Percentiles rank a stretch among this genome's conserved stretches.
Evolutionary conservation across 2,797 vertebrate genomes (phyloP).

Genomic region (Aulostomus chinensis): DNA sequence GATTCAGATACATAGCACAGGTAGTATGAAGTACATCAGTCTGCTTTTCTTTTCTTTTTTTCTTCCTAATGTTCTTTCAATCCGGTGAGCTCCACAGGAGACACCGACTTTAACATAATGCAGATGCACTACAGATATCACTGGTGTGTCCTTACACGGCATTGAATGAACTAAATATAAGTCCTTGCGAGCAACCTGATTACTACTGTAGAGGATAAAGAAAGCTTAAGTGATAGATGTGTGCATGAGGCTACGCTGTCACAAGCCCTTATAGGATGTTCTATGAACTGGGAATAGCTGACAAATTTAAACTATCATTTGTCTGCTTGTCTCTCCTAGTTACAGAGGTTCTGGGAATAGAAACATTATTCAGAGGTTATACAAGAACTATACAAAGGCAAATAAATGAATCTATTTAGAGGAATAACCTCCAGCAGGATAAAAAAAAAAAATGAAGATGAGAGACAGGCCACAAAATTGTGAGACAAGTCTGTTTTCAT

Average conservation of each 20-base stretch:
- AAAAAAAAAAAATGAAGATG: not conserved
- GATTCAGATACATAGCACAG: no score
- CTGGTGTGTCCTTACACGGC: slow-evolving; percentile 56
- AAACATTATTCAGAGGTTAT: slow-evolving; percentile 47
- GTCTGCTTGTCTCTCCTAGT: no score
- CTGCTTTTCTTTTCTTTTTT: no score
- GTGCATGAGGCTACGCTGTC: slow-evolving; percentile 59
- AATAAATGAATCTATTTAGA: slow-evolving; percentile 15
- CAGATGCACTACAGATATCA: slow-evolving; percentile 35
- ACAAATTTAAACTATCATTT: slow-evolving; percentile 69
- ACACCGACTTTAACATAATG: slow-evolving; percentile 30
- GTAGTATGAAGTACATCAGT: no score
- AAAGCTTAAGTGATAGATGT: slow-evolving; percentile 70
- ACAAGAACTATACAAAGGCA: slow-evolving; percentile 25
- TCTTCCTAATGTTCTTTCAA: no score
- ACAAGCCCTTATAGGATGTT: slow-evolving; percentile 56
- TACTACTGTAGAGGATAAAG: slow-evolving; percentile 51
- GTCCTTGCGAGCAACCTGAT: slow-evolving; percentile 46
- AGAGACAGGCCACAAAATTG: no score
- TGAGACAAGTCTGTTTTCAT: no score
- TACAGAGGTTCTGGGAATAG: slow-evolving; percentile 29
- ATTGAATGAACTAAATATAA: slow-evolving; percentile 74
- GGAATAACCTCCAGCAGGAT: no score
- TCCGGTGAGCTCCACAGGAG: slow-evolving; percentile 12
- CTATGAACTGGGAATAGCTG: slow-evolving; percentile 67